These are phyloP conservation scores for Melanerpes aurifrons DNA, from an alignment of 2,113 vertebrate species.

Conservation along the genomic window DNA sequence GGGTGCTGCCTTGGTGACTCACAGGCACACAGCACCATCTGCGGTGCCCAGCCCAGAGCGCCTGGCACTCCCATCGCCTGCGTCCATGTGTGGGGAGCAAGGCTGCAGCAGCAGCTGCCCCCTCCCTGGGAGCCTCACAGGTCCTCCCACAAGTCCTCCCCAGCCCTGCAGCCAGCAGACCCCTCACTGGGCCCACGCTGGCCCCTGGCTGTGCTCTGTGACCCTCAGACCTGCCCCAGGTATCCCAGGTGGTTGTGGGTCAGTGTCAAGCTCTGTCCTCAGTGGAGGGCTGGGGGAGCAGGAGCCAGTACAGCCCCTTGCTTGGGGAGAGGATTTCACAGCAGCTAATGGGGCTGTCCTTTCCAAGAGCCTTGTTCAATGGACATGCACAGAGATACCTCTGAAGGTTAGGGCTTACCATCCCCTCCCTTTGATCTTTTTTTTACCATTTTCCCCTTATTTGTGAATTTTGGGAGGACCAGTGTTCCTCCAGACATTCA, in stretches of 20 bases:
- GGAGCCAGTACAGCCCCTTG: not conserved
- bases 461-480: not conserved
- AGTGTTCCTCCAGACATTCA: not conserved
- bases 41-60: not conserved
- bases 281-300: not conserved
- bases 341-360: not conserved
- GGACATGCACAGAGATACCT: not conserved
- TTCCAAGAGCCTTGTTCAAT: not conserved
- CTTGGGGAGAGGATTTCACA: not conserved
- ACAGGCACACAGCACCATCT: not conserved
- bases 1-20: not conserved
- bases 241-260: not conserved
- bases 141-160: not conserved
- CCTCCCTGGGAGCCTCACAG: not conserved
- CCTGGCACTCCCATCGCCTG: fast-evolving
- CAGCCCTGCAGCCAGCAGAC: not conserved
- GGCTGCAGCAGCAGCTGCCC: not conserved
- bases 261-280: not conserved
- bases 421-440: not conserved
- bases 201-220: fast-evolving
- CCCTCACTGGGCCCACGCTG: fast-evolving
- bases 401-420: not conserved
- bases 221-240: not conserved
- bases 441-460: not conserved
- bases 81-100: not conserved